These are phyloP conservation scores for Diphyllodes magnificus DNA, from an alignment of 2,113 vertebrate species.

Conservation along the genomic window DNA sequence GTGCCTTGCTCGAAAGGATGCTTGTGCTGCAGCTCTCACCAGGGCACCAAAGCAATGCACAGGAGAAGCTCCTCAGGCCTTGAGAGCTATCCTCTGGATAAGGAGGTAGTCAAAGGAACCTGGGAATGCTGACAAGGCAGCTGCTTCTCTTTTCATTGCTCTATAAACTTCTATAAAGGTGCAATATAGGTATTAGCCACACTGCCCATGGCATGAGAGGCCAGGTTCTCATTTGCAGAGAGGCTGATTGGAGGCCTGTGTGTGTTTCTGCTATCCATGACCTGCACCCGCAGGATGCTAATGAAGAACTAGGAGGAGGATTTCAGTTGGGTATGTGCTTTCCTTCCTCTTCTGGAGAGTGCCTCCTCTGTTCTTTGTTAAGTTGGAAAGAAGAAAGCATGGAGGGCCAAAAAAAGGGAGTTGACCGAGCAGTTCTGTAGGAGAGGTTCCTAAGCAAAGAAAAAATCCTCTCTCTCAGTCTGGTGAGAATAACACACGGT, in stretches of 20 bases:
- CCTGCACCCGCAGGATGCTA: not conserved
- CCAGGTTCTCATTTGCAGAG: not conserved
- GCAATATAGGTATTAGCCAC: not conserved
- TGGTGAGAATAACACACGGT: conserved; percentile 34
- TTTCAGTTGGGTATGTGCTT: not conserved
- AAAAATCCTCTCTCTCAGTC: conserved; percentile 2
- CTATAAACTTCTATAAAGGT: not conserved
- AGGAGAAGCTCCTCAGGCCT: not conserved
- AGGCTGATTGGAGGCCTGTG: not conserved
- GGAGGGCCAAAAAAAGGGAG: not conserved
- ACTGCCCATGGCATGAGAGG: accelerated
- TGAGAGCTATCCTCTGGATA: not conserved
- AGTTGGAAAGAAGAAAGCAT: not conserved
- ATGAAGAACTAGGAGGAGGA: not conserved
- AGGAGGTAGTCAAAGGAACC: not conserved
- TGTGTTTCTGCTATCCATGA: accelerated
- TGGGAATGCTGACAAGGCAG: not conserved
- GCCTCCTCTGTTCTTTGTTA: not conserved
- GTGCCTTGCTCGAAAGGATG: accelerated
- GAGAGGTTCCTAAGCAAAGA: not conserved
- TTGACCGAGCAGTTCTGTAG: not conserved
- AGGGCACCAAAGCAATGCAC: not conserved
- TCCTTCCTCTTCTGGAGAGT: not conserved
- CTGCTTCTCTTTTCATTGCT: not conserved
- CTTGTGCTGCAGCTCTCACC: not conserved